A percentile compares a stretch with the other conserved stretches of the same genome.
phyloP scores from a whole-genome alignment of 2,888 invertebrate genomes.

The Crioceris asparagi region DNA sequence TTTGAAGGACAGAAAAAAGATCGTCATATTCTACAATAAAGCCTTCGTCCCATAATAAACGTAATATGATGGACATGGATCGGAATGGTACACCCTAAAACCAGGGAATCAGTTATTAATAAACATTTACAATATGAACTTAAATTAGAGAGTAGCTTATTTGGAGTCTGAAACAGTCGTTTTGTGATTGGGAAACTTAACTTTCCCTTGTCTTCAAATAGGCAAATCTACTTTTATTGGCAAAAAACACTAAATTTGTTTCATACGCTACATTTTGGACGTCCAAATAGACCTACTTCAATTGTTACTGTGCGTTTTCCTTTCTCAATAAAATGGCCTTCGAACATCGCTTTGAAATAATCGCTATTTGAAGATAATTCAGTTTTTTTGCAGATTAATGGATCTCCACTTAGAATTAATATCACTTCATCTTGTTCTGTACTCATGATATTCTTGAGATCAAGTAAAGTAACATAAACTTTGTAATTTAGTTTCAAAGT shows the following conservation, averaged over 20 bases:
- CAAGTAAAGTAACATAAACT: no score
- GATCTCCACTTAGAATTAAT: slow-evolving; percentile 18
- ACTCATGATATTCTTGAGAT: no score
- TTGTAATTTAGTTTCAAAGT: no score
- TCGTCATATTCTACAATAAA: slow-evolving; percentile 27
- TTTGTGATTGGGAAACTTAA: no score
- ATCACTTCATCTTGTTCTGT: slow-evolving; percentile 16
- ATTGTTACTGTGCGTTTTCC: slow-evolving; percentile 30
- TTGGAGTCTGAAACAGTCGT: no score
- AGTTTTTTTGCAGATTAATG: slow-evolving; percentile 18
- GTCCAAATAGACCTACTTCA: no score
- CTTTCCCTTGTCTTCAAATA: no score
- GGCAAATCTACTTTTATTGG: no score
- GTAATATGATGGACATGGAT: slow-evolving; percentile 34
- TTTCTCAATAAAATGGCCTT: slow-evolving; percentile 35
- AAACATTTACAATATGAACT: no score
- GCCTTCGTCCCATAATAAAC: slow-evolving; percentile 25
- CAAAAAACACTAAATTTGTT: no score
- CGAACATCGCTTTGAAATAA: slow-evolving; percentile 41
- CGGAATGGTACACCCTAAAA: slow-evolving; percentile 35
- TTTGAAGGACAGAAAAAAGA: slow-evolving; percentile 30
- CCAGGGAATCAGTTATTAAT: background rate
- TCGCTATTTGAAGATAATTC: slow-evolving; percentile 34
- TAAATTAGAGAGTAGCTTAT: no score
- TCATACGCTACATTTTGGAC: no score